phyloP scores from a whole-genome alignment of 2,888 invertebrate genomes.

The Tachystola acroxantha region DNA sequence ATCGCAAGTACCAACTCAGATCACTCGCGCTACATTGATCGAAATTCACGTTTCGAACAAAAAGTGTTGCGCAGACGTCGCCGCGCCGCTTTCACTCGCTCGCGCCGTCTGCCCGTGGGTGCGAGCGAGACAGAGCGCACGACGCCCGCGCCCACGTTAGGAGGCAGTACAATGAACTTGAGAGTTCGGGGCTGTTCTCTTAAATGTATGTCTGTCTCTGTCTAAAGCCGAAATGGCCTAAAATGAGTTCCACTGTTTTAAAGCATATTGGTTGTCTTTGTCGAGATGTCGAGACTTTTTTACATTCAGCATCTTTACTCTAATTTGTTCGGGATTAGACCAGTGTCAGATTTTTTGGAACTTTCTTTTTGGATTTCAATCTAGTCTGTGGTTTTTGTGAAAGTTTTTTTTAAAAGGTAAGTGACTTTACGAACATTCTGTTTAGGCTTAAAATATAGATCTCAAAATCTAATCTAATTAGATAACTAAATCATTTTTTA shows the following conservation, averaged over 20 bases:
- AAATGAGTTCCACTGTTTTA: not conserved
- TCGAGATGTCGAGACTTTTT: conserved; percentile 14
- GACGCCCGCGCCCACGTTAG: conserved; percentile 66
- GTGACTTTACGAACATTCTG: not conserved
- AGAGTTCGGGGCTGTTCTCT: conserved; percentile 35
- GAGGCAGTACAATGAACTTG: conserved; percentile 70
- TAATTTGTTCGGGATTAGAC: not conserved
- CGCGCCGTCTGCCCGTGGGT: conserved; percentile 17
- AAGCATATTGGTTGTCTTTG: conserved; percentile 26
- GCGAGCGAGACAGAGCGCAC: conserved; percentile 35
- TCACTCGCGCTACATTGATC: conserved; percentile 56
- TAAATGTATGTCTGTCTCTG: conserved; percentile 43
- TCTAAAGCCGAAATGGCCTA: conserved; percentile 37
- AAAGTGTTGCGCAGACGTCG: conserved; percentile 51
- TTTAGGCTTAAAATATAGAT: conserved; percentile 8
- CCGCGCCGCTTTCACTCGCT: conserved; percentile 31
- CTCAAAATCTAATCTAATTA: too few species aligned
- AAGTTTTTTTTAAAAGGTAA: not conserved
- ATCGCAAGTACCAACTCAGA: conserved; percentile 46
- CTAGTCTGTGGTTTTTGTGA: conserved; percentile 7
- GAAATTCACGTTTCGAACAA: conserved; percentile 69
- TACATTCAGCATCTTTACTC: not conserved
- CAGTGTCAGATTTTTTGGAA: not conserved
- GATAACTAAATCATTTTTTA: too few species aligned
- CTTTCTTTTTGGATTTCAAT: not conserved